A percentile compares a stretch with the other conserved stretches of the same genome.
phyloP scores from a whole-genome alignment of 2,797 vertebrate genomes.

The Molossus alvarezi region DNA sequence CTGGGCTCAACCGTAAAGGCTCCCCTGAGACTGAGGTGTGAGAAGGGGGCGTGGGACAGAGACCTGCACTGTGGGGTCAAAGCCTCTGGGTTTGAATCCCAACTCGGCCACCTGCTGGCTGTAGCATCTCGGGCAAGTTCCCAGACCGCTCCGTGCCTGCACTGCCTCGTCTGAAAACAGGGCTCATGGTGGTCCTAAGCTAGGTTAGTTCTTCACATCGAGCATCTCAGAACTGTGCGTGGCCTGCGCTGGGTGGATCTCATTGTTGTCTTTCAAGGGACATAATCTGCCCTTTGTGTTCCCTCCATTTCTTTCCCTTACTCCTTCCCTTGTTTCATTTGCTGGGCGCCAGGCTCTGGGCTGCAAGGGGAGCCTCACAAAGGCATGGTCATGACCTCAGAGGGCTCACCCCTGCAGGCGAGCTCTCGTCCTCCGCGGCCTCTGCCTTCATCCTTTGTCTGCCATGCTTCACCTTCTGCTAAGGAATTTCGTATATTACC shows the following conservation, averaged over 20 bases:
- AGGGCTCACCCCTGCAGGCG: background rate
- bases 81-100: background rate
- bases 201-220: background rate
- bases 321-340: background rate
- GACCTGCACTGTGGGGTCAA: too few relatives aligned
- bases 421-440: background rate
- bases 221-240: background rate
- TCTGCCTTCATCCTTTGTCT: background rate
- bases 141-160: background rate
- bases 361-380: background rate
- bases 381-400: background rate
- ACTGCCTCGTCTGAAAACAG: background rate
- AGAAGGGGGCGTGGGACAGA: too few relatives aligned
- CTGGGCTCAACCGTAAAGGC: background rate
- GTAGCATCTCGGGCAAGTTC: fast-evolving
- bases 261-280: background rate
- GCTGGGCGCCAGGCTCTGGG: background rate
- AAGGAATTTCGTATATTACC: background rate
- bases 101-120: background rate
- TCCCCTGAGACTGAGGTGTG: background rate
- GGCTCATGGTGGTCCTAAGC: background rate
- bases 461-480: background rate
- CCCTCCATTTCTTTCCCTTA: background rate
- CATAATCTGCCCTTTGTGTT: background rate
- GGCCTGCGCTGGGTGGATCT: too few relatives aligned